Evolutionary conservation across 2,888 invertebrate genomes (phyloP).

Genomic region (Tetanocera ferruginea): DNA sequence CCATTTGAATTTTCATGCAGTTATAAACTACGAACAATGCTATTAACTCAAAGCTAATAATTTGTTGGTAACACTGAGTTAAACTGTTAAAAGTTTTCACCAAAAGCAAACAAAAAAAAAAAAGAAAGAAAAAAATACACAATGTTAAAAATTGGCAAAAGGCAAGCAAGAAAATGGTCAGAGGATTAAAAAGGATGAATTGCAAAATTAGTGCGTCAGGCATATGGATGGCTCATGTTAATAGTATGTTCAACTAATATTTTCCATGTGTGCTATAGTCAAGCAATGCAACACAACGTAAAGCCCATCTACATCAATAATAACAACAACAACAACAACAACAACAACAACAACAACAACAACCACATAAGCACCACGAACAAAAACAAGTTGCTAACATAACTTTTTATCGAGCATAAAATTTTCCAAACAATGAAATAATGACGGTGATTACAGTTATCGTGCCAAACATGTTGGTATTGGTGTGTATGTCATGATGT

Average conservation of each 20-base stretch:
- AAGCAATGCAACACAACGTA: background rate
- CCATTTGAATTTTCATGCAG: too few species aligned
- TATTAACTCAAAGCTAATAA: too few species aligned
- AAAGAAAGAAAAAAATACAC: background rate
- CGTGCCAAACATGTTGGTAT: background rate
- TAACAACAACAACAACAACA: background rate
- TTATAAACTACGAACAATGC: too few species aligned
- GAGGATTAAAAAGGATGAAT: slow-evolving; percentile 2
- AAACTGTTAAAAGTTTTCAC: too few species aligned
- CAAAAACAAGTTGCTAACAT: slow-evolving; percentile 23
- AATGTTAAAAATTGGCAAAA: background rate
- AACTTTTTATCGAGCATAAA: slow-evolving; percentile 38
- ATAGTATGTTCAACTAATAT: slow-evolving; percentile 12
- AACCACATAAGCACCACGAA: background rate
- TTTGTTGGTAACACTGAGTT: too few species aligned
- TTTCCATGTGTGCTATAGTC: background rate
- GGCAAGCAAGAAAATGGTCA: background rate
- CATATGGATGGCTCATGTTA: background rate
- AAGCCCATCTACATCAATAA: slow-evolving; percentile 10
- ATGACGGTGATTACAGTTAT: slow-evolving; percentile 27
- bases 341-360: background rate
- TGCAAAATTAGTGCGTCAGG: background rate
- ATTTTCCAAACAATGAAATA: slow-evolving; percentile 36
- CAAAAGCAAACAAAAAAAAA: background rate
- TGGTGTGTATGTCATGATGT: background rate